Conservation (phyloP, 1,140 invertebrate species). For the Drosophila lacertosa region DNA sequence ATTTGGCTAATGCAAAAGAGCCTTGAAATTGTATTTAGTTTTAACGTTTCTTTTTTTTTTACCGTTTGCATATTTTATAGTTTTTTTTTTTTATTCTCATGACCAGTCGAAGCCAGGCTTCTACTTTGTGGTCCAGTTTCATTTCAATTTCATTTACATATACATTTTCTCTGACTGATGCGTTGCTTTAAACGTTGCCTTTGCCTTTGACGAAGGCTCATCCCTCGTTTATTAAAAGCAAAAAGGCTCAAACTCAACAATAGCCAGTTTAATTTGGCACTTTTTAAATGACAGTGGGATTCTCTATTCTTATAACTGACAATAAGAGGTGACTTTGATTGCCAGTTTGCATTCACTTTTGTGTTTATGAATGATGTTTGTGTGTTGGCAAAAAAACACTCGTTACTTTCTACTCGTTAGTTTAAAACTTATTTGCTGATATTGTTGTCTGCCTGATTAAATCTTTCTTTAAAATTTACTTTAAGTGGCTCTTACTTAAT, state of each 20-base stretch:
- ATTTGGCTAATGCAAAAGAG: slow-evolving; percentile 70
- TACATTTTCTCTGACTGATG: slow-evolving; percentile 22
- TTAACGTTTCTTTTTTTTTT: slow-evolving; percentile 12
- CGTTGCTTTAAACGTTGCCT: slow-evolving; percentile 23
- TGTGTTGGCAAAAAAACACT: no score
- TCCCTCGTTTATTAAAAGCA: no score
- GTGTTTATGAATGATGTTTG: no score
- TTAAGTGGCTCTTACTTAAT: no score
- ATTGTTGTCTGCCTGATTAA: no score
- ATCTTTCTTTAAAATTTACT: no score
- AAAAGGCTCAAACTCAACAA: neutral
- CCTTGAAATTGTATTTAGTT: slow-evolving; percentile 67
- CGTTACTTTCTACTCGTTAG: no score
- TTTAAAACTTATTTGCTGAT: no score
- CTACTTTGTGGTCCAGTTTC: slow-evolving; percentile 24
- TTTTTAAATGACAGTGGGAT: neutral
- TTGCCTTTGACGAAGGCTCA: slow-evolving; percentile 4
- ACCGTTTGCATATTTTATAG: neutral
- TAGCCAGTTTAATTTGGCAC: neutral
- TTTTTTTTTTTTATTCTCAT: neutral
- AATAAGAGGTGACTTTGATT: no score
- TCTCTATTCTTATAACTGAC: no score
- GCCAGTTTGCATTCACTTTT: no score
- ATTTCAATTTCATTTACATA: slow-evolving; percentile 44
- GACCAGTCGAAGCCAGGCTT: no score